These are phyloP conservation scores for Siniperca undulata DNA, from an alignment of 2,797 vertebrate species.

Conservation along the genomic window DNA sequence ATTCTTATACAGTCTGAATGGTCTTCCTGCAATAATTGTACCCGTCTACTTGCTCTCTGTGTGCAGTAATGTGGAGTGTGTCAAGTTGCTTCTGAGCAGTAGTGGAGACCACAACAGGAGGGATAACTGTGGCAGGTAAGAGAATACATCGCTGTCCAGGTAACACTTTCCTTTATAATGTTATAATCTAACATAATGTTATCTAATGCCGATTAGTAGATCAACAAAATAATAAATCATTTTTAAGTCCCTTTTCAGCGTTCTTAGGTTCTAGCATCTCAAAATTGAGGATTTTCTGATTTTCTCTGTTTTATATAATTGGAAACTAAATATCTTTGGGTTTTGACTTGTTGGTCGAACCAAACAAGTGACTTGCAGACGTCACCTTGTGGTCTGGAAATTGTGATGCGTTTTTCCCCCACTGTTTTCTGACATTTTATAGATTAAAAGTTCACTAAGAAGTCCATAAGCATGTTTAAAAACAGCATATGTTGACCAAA, in stretches of 20 bases:
- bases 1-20: neutral
- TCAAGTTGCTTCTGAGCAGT: slow-evolving; percentile 95
- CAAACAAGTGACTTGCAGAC: neutral
- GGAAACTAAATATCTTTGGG: neutral
- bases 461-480: too few species aligned
- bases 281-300: neutral
- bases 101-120: slow-evolving; percentile 95
- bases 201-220: neutral
- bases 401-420: neutral
- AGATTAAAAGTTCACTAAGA: neutral
- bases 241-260: neutral
- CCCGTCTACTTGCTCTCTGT: neutral
- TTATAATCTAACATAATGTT: too few species aligned
- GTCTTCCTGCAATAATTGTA: neutral
- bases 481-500: too few species aligned
- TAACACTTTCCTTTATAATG: neutral
- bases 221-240: neutral
- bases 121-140: slow-evolving; percentile 94
- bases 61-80: slow-evolving; percentile 95
- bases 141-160: neutral
- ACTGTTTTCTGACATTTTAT: neutral
- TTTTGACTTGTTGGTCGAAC: neutral
- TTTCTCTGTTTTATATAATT: neutral
- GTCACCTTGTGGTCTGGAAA: neutral
- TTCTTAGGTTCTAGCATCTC: neutral